Conservation (phyloP, 2,888 invertebrate genomes). For the Pandemis cinnamomeana region DNA sequence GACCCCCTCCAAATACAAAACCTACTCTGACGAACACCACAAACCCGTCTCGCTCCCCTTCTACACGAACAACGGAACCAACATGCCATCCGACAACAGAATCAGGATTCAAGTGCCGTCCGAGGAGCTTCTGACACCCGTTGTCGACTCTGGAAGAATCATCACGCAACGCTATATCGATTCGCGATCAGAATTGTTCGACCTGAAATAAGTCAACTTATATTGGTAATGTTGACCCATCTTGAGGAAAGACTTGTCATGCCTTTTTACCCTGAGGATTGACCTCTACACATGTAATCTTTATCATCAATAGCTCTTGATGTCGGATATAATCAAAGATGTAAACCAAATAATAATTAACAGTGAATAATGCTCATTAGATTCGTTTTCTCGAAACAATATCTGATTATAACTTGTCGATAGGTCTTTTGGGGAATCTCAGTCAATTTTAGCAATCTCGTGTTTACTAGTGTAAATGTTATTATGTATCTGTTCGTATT, state of each 20-base stretch:
- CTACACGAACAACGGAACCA: constrained; percentile 84
- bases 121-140: constrained; percentile 87
- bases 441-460: constrained; percentile 20
- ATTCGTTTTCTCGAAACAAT: background rate
- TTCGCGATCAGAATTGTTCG: constrained; percentile 73
- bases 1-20: constrained; percentile 72
- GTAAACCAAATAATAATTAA: constrained; percentile 22
- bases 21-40: constrained; percentile 69
- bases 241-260: constrained; percentile 20
- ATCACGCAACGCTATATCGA: constrained; percentile 72
- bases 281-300: constrained; percentile 17
- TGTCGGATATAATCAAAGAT: constrained; percentile 15
- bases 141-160: constrained; percentile 85
- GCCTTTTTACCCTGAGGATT: constrained; percentile 11
- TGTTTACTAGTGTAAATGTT: constrained; percentile 19
- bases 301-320: constrained; percentile 12
- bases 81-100: constrained; percentile 86
- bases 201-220: constrained; percentile 65
- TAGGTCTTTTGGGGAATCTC: constrained; percentile 17
- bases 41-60: constrained; percentile 75
- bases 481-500: constrained; percentile 19
- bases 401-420: background rate
- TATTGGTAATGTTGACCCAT: constrained; percentile 39
- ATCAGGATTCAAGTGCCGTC: constrained; percentile 89
- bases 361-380: constrained; percentile 10